A percentile compares a stretch with the other conserved stretches of the same genome.
These are phyloP conservation scores for Hymenopus coronatus DNA, from an alignment of 2,888 invertebrate species.

Conservation along the genomic window DNA sequence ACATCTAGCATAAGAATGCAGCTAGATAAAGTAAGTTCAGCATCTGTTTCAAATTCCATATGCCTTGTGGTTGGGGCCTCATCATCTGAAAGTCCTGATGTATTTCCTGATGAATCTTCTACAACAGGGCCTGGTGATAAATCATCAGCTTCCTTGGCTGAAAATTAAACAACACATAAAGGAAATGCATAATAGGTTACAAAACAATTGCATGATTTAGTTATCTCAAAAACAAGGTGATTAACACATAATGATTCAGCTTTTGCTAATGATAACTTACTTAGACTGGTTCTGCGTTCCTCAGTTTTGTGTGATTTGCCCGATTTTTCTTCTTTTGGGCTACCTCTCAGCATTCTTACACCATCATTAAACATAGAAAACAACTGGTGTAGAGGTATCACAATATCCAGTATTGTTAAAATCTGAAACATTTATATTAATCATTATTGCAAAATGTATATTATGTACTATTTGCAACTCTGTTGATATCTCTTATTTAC, in stretches of 20 bases:
- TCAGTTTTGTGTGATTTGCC: slow-evolving; percentile 39
- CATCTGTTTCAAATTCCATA: slow-evolving; percentile 67
- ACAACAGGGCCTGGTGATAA: slow-evolving; percentile 55
- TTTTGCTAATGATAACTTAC: slow-evolving; percentile 45
- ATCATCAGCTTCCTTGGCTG: slow-evolving; percentile 8
- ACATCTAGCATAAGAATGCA: slow-evolving; percentile 96
- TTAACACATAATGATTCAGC: too few relatives aligned
- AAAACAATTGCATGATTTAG: neutral
- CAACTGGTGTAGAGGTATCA: slow-evolving; percentile 81
- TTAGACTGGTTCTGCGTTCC: slow-evolving; percentile 53
- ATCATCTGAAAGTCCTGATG: slow-evolving; percentile 68
- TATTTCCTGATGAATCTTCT: slow-evolving; percentile 66
- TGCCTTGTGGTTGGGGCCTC: slow-evolving; percentile 59
- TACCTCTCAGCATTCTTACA: slow-evolving; percentile 66
- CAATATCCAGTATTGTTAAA: slow-evolving; percentile 83
- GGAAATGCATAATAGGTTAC: neutral
- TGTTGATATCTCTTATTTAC: neutral
- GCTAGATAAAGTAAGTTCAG: slow-evolving; percentile 82
- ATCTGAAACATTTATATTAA: slow-evolving; percentile 53
- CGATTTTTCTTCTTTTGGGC: slow-evolving; percentile 38
- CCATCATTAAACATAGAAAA: slow-evolving; percentile 90
- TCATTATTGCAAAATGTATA: neutral
- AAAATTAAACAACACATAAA: neutral
- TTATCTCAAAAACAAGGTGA: neutral
- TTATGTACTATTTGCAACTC: neutral